Evolutionary conservation across 2,113 vertebrate species (phyloP), one percentile per base, ranked within the genome.

Genomic region (Ciconia maguari): DNA sequence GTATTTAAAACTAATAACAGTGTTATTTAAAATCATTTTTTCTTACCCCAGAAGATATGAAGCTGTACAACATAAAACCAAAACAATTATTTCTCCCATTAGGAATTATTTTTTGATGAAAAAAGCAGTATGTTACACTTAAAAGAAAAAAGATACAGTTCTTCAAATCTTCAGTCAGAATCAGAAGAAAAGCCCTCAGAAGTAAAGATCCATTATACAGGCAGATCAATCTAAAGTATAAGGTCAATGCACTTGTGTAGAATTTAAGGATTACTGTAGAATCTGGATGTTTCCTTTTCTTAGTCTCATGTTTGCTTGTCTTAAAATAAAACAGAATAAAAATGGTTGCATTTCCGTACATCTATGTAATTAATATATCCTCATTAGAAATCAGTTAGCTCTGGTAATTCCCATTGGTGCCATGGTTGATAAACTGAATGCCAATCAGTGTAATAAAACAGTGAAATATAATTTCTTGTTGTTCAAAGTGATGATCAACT

Each of bases 401-500:
- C 81, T 90, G 92, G 94, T 97, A 94, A 97, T 97, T 97, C 90
- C 80, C 93, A 44, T 65, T 88, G 92, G 94, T 97, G 93, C 46
- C 96, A 54, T 77, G 80, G 84, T 70, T 98, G 89, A 91, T 97
- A 96, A 96, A 92, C 84, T 70, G 89, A 97, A 96, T 60, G 88
- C 64, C 87, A 95, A 89, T 94, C 96, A 96, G 89, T 62, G 60
- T 95, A 97, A 97, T 91, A 89, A 97, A 96, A 51, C 74, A 97
- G 92, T 94, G 94, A 96, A 96, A 95, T 89, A 80, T 96, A 97
- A 97, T 98, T 98, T 98, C 95, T 97, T 98, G 95, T 96, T 97
- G 94, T 98, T 97, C 87, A 94, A 97, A 97, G 87, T 91, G 81
- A 86, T 75, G 94, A 98, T 97, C 95, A 95, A 96, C 96, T 98